Conservation (phyloP, 2,113 vertebrate genomes). For the Chaetodon trifascialis region DNA sequence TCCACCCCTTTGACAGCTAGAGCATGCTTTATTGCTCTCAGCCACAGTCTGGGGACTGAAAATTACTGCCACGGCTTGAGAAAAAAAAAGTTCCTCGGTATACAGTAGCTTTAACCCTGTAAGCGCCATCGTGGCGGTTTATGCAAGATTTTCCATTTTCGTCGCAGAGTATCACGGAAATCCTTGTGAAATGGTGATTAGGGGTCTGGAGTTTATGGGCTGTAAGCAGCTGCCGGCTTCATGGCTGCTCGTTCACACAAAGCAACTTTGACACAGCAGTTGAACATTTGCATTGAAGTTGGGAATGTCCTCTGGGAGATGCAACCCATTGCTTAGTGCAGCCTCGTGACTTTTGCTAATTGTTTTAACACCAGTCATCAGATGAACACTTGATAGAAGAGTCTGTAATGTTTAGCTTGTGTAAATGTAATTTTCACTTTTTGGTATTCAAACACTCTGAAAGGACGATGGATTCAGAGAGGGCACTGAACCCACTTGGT, state of each 20-base stretch:
- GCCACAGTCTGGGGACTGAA: slow-evolving; percentile 52
- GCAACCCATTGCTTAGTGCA: slow-evolving; percentile 13
- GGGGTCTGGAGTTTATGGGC: slow-evolving; percentile 72
- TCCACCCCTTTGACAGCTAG: slow-evolving; percentile 59
- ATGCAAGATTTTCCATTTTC: slow-evolving; percentile 40
- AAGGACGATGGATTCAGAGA: not conserved
- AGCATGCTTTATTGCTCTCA: slow-evolving; percentile 73
- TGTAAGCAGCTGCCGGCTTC: slow-evolving; percentile 81
- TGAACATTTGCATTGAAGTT: slow-evolving; percentile 78
- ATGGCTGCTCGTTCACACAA: slow-evolving; percentile 77
- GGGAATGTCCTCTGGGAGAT: slow-evolving; percentile 21
- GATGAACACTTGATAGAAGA: not conserved
- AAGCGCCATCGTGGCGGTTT: not conserved
- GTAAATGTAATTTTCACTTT: not conserved
- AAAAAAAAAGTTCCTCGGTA: slow-evolving; percentile 34
- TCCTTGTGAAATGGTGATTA: slow-evolving; percentile 67
- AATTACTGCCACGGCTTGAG: slow-evolving; percentile 57
- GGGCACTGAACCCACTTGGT: not conserved
- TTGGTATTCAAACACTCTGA: not conserved
- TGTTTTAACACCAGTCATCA: slow-evolving; percentile 29
- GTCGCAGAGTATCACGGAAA: slow-evolving; percentile 53
- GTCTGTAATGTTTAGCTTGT: not conserved
- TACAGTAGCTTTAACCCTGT: slow-evolving; percentile 61
- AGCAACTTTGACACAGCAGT: slow-evolving; percentile 80
- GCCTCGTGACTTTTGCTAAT: slow-evolving; percentile 17